phyloP scores from a whole-genome alignment of 2,888 invertebrate species.

The Drosophila borealis region DNA sequence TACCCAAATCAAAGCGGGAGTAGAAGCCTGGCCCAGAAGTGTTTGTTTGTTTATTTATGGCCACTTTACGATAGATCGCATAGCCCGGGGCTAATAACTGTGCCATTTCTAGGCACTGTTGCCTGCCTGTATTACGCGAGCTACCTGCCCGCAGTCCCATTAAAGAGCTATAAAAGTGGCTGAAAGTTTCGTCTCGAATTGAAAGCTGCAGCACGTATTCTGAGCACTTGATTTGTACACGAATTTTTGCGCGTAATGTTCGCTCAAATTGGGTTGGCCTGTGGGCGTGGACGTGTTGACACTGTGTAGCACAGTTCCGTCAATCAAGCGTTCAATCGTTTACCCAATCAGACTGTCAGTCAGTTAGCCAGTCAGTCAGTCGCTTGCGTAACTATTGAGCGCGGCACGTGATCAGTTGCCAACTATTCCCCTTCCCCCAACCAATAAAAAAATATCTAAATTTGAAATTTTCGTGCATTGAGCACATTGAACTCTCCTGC shows the following conservation, averaged over 20 bases:
- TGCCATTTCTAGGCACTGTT: slow-evolving; percentile 62
- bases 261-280: slow-evolving; percentile 30
- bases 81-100: slow-evolving; percentile 46
- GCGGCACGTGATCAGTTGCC: slow-evolving; percentile 55
- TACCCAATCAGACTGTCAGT: slow-evolving; percentile 38
- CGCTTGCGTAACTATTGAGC: slow-evolving; percentile 54
- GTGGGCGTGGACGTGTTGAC: slow-evolving; percentile 57
- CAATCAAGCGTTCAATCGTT: slow-evolving; percentile 61
- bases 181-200: slow-evolving; percentile 45
- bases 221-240: slow-evolving; percentile 48
- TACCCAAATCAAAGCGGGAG: slow-evolving; percentile 45
- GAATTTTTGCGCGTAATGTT: slow-evolving; percentile 57
- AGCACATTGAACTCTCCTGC: slow-evolving; percentile 63
- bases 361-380: slow-evolving; percentile 24
- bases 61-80: slow-evolving; percentile 42
- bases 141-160: slow-evolving; percentile 44
- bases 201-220: slow-evolving; percentile 61
- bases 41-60: slow-evolving; percentile 56
- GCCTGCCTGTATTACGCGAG: slow-evolving; percentile 70
- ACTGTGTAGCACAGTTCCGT: slow-evolving; percentile 73
- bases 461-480: slow-evolving; percentile 47
- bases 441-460: background rate
- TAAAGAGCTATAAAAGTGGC: slow-evolving; percentile 69
- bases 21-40: slow-evolving; percentile 50
- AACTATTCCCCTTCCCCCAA: background rate